phyloP scores from a whole-genome alignment of 1,140 invertebrate species.

The Gonioctena quinquepunctata region DNA sequence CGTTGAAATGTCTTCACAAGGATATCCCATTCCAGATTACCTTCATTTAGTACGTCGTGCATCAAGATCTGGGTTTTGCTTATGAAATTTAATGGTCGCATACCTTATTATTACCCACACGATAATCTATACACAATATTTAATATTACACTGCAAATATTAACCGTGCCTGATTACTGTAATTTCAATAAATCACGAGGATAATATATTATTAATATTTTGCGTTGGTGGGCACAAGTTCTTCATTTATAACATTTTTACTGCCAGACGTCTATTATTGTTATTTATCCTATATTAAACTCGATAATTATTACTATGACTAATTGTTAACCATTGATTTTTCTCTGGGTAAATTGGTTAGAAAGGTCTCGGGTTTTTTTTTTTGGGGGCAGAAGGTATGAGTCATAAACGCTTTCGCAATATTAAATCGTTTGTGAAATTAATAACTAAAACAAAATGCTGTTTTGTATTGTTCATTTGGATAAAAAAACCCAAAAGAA shows the following conservation, averaged over 20 bases:
- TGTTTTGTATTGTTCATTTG: too few species aligned
- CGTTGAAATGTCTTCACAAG: slow-evolving; percentile 18
- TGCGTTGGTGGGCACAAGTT: slow-evolving; percentile 24
- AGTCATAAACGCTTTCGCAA: too few species aligned
- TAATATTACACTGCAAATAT: slow-evolving; percentile 30
- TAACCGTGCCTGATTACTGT: slow-evolving; percentile 33
- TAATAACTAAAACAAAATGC: too few species aligned
- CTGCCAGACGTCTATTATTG: slow-evolving; percentile 13
- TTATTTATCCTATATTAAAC: slow-evolving; percentile 21
- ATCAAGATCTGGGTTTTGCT: slow-evolving; percentile 41
- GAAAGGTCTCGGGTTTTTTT: not conserved
- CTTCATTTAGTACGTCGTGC: slow-evolving; percentile 27
- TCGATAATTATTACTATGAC: slow-evolving; percentile 7
- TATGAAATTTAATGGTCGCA: slow-evolving; percentile 50
- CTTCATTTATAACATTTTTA: slow-evolving; percentile 22
- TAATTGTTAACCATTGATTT: not conserved
- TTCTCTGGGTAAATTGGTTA: not conserved
- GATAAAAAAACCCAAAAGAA: too few species aligned
- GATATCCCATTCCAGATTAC: slow-evolving; percentile 21
- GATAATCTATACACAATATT: slow-evolving; percentile 40
- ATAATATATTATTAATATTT: slow-evolving; percentile 27
- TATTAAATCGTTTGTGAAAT: too few species aligned
- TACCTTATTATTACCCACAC: slow-evolving; percentile 47
- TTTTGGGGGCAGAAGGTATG: too few species aligned
- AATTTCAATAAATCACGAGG: slow-evolving; percentile 33